Base-by-base conservation (phyloP, 1,140 invertebrate genomes). In the Mactra quadrangularis region DNA sequence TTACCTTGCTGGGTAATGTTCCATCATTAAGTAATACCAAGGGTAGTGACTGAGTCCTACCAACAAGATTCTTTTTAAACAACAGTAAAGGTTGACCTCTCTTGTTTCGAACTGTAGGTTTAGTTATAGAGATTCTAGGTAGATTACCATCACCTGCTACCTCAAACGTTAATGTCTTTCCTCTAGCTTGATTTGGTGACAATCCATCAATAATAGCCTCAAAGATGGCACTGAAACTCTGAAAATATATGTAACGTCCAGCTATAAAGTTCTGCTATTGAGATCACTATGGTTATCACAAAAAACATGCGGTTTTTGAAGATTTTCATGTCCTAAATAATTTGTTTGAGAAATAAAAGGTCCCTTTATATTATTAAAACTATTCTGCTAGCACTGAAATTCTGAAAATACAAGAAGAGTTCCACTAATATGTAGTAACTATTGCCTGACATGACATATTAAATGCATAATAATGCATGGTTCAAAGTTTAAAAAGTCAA, bases 121-220 rank as follows among this genome's bases (percentile, higher is more conserved):
- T 92, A 17, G 78, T 60, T 0, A 93, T 89, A 27, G 81, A 86
- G 33, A 93, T 89, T 38, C 92, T 71, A 13, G 93, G 93, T 19
- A 93, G 87, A 82, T 92, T 92, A 17, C 93, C 93, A 35, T 93
- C 93, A 15, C 93, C 93, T 25, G 87, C 79, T 4, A 93, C 81
- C 64, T 93, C 93, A 88, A 93, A 93, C 1, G 81, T 88, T 15
- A 93, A 82, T 3, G 86, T 89, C 59, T 87, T 87, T 17, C 89
- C 89, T 57, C 88, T 90, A n/a, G 86, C 82, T 66, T 91, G 90
- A 60, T 87, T 89, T 22, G 81, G 83, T 17, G 89, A 68, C n/a
- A 89, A 59, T 22, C 91, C 91, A 66, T 93, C 92, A 77, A 93
- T 87, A 22, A 88, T 66, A 41, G 92, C 92, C 53, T 93, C 93